Conservation (phyloP, 2,113 vertebrate species). For the Poeciliopsis prolifica region DNA sequence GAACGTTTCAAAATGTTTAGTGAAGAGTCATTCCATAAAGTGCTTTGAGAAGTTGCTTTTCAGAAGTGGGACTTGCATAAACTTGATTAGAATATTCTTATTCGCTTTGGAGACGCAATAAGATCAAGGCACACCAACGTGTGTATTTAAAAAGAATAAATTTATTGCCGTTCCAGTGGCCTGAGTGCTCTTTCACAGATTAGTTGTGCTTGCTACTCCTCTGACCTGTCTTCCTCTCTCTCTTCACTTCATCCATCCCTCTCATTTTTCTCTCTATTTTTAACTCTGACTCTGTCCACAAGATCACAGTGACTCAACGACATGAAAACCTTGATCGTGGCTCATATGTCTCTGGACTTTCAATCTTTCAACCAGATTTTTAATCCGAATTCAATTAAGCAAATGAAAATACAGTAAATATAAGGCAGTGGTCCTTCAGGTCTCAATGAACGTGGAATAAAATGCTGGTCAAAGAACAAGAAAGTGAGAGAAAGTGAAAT, state of each 20-base stretch:
- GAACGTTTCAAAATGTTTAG: not conserved
- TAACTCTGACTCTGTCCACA: slow-evolving; percentile 1
- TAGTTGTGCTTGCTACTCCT: slow-evolving; percentile 14
- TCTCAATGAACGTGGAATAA: not conserved
- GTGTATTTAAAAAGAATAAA: slow-evolving; percentile 41
- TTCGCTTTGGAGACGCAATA: slow-evolving; percentile 7
- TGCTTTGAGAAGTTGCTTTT: slow-evolving; percentile 4
- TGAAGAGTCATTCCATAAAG: not conserved
- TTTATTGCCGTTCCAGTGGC: slow-evolving; percentile 38
- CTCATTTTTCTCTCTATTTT: not conserved
- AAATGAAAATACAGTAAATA: slow-evolving; percentile 30
- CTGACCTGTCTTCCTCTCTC: too few species aligned
- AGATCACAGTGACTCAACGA: slow-evolving; percentile 29
- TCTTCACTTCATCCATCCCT: slow-evolving; percentile 22
- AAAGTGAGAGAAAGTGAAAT: slow-evolving; percentile 30
- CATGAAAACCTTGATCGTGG: slow-evolving; percentile 13
- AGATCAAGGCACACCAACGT: slow-evolving; percentile 50
- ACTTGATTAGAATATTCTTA: not conserved
- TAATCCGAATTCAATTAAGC: slow-evolving; percentile 46
- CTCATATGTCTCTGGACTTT: slow-evolving; percentile 16
- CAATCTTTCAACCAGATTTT: slow-evolving; percentile 45
- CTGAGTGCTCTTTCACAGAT: slow-evolving; percentile 29
- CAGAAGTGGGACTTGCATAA: slow-evolving; percentile 1
- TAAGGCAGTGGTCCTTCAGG: not conserved
- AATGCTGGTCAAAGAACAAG: slow-evolving; percentile 23